phyloP scores from a whole-genome alignment of 2,113 vertebrate species.

The Hiodon tergisus region DNA sequence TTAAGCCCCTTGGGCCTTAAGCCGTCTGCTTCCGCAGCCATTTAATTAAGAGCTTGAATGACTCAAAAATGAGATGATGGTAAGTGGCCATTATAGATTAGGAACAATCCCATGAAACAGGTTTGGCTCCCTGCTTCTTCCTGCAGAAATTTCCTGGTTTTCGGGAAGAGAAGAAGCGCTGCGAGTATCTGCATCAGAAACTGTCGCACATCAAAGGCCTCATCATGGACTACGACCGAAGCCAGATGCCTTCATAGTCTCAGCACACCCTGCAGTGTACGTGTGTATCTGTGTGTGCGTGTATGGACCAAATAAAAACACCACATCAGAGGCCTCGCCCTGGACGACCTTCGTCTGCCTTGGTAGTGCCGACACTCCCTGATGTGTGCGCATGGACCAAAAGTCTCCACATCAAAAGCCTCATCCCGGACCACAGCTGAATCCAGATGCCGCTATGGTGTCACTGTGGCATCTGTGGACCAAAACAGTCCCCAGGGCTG shows the following conservation, averaged over 20 bases:
- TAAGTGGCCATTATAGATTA: neutral
- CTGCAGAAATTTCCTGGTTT: constrained; percentile 71
- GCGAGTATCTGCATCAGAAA: constrained; percentile 78
- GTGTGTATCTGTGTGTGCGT: neutral
- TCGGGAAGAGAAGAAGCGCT: constrained; percentile 73
- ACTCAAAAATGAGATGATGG: neutral
- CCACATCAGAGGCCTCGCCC: too few relatives aligned
- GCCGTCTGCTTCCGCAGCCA: too few relatives aligned
- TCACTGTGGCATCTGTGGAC: neutral
- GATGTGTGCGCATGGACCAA: neutral
- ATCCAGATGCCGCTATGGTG: neutral
- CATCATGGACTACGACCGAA: constrained; percentile 73
- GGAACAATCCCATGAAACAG: neutral
- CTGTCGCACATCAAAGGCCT: constrained; percentile 77
- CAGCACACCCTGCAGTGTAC: constrained; percentile 25
- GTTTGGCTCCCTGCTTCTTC: constrained; percentile 2
- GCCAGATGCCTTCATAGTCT: constrained; percentile 54
- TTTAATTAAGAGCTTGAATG: too few relatives aligned
- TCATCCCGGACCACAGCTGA: neutral
- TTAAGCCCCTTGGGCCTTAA: too few relatives aligned
- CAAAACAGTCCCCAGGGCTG: neutral
- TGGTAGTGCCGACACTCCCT: neutral
- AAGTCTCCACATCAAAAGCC: neutral
- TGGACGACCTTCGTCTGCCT: too few relatives aligned
- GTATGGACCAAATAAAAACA: constrained; percentile 47